Conservation (phyloP, 1,140 invertebrate species). For the Oscheius sp. region DNA sequence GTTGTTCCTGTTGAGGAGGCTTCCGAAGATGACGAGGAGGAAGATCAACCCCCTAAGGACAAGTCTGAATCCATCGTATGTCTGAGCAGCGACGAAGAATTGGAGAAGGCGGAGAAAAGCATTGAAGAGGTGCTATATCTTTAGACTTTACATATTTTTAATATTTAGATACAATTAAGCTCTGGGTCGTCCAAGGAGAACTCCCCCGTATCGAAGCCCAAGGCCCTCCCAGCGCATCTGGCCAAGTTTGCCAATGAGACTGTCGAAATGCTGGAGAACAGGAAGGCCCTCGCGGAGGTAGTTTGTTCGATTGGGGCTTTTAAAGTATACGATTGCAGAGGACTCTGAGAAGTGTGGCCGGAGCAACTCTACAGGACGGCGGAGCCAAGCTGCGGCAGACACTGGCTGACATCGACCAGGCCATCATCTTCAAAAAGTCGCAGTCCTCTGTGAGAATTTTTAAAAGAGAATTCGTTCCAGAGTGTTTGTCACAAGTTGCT, state of each 20-base stretch:
- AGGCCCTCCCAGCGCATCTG: too few relatives aligned
- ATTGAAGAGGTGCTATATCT: too few relatives aligned
- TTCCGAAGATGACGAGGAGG: background rate
- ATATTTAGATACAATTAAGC: too few relatives aligned
- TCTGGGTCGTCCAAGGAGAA: too few relatives aligned
- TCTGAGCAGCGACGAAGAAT: background rate
- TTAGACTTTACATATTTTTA: too few relatives aligned
- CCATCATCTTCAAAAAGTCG: background rate
- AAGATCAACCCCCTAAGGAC: background rate
- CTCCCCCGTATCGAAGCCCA: background rate
- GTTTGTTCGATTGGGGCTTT: background rate
- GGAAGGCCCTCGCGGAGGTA: background rate
- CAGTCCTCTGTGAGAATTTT: background rate
- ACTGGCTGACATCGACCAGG: background rate
- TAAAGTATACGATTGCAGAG: background rate
- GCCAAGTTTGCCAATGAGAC: background rate
- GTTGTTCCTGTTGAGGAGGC: background rate
- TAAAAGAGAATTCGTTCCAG: too few relatives aligned
- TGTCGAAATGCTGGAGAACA: background rate
- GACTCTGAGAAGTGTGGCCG: too few relatives aligned
- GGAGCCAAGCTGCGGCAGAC: background rate
- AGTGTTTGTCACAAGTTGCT: too few relatives aligned
- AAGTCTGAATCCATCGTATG: background rate
- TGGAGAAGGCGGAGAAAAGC: background rate
- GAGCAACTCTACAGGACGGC: constrained; percentile 3